Base-by-base conservation (phyloP, 2,888 invertebrate genomes). In the Lasiommata megera region DNA sequence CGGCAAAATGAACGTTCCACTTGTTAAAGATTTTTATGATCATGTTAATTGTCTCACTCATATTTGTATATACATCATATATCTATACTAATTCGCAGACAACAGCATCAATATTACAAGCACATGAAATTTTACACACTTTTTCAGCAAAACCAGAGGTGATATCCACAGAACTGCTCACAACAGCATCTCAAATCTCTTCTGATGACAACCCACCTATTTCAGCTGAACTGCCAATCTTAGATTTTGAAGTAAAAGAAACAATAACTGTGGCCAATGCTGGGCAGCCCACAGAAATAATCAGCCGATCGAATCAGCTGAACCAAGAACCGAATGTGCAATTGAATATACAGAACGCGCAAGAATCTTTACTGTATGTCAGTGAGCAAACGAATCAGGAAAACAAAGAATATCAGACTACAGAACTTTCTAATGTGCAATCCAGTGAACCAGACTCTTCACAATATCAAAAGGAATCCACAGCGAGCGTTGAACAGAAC, bases 151-250 rank as follows among this genome's bases (percentile, higher is more conserved):
- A 52, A 37, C 41, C 60, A 17, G 67, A 65, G 40, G 61, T 59
- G 12, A 28, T 50, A 48, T 54, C 54, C 17, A 60, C 52, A 8
- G 61, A 56, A 23, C 47, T 43, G 29, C 54, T 61, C 8, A 58
- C 60, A 5, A 67, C 67, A 31, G 67, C 68, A 64, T 47, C 60
- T 7, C 59, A 61, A 56, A 17, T 28, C 23, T 12, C 43, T 3
- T n/a, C 8, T 51, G 61, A 41, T 36, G 56, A 54, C 6, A 59
- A 40, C 17, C 28, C 62, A 14, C 52, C 44, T 34, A 34, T 53
- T 7, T 48, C 61, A 18, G 59, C 67, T 17, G 68, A 67, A 57
- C 60, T 64, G 12, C 63, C 67, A 17, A 56, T 69, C 1, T 56
- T 63, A 12, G 67, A 63, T 54, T 62, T 67, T 1, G 63, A 63